Evolutionary conservation across 2,113 vertebrate species (phyloP).

Genomic region (Phyllopteryx taeniolatus): DNA sequence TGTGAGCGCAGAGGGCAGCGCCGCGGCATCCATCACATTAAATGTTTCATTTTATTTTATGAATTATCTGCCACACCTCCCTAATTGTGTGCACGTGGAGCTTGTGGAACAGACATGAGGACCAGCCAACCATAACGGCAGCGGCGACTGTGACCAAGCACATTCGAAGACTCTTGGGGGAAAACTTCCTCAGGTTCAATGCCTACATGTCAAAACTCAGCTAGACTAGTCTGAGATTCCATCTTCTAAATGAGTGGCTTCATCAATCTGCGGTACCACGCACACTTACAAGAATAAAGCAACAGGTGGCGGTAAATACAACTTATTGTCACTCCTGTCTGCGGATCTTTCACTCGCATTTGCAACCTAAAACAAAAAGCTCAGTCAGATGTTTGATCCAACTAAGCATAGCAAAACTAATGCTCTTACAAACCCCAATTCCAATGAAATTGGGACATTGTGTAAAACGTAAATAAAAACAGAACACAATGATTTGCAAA

Average conservation of each 20-base stretch:
- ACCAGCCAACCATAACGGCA: conserved; percentile 22
- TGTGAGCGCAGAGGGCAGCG: conserved; percentile 48
- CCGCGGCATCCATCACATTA: conserved; percentile 54
- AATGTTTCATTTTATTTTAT: conserved; percentile 43
- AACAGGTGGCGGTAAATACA: neutral
- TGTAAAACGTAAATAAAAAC: no score
- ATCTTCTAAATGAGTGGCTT: neutral
- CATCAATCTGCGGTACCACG: neutral
- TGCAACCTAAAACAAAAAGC: no score
- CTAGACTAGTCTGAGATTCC: neutral
- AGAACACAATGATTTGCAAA: no score
- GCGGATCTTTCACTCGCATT: no score
- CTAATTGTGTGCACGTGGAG: conserved; percentile 54
- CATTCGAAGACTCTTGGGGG: conserved; percentile 47
- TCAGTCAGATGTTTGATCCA: no score
- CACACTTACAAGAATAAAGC: neutral
- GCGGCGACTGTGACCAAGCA: conserved; percentile 51
- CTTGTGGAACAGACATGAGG: conserved; percentile 15
- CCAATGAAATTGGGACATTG: no score
- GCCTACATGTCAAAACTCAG: neutral
- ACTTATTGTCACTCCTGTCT: neutral
- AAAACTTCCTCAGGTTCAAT: conserved; percentile 20
- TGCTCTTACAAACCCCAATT: no score
- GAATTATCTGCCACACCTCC: conserved; percentile 45
- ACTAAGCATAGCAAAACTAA: no score